These are phyloP conservation scores for Nesogale talazaci DNA, from an alignment of 2,113 vertebrate species.

Conservation along the genomic window DNA sequence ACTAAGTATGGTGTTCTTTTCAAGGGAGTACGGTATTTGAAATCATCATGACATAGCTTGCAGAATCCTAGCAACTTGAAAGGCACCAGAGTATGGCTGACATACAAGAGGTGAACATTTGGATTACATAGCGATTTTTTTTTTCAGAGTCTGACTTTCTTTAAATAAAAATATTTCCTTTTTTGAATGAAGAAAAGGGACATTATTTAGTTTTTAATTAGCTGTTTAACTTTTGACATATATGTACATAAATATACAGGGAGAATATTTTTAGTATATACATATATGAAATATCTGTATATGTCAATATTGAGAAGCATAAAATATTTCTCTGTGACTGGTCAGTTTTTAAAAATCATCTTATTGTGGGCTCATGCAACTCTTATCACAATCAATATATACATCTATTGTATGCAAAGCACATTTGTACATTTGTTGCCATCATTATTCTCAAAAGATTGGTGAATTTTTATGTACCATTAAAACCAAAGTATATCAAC, in stretches of 20 bases:
- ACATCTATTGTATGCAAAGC: too few relatives aligned
- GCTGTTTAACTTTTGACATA: not conserved
- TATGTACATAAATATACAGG: not conserved
- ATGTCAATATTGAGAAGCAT: not conserved
- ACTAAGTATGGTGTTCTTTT: too few relatives aligned
- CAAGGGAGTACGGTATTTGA: not conserved
- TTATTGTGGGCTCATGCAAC: too few relatives aligned
- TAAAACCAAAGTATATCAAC: not conserved
- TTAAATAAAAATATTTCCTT: not conserved
- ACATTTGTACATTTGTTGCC: too few relatives aligned
- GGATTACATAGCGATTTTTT: constrained; percentile 6
- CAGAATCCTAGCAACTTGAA: not conserved
- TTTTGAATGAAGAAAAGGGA: not conserved
- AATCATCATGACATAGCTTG: not conserved
- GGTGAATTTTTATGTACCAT: not conserved
- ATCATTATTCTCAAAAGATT: too few relatives aligned
- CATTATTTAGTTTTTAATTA: not conserved
- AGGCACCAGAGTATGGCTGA: not conserved
- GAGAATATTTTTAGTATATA: not conserved
- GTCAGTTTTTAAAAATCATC: constrained; percentile 8
- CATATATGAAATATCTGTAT: not conserved
- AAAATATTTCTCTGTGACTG: not conserved
- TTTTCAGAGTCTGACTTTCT: constrained; percentile 15
- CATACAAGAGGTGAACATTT: not conserved
- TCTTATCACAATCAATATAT: too few relatives aligned